A percentile compares a stretch with the other conserved stretches of the same genome.
Conservation (phyloP, 2,113 vertebrate species). For the Taxidea taxus region DNA sequence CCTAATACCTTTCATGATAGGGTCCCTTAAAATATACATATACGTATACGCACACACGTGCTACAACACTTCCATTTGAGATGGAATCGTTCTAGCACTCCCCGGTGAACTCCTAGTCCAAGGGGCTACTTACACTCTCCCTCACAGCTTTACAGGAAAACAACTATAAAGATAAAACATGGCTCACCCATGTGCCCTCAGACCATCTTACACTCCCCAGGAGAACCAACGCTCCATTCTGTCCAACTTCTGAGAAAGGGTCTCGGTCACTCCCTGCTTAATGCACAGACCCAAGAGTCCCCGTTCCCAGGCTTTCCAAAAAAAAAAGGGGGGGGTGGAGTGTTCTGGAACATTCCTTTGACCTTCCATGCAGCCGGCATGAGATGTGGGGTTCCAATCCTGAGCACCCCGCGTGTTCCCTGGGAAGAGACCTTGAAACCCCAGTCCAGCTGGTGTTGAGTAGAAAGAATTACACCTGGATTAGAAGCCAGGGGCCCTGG, state of each 20-base stretch:
- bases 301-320: not conserved
- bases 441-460: not conserved
- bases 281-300: not conserved
- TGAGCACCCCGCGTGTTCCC: accelerated
- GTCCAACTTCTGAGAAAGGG: not conserved
- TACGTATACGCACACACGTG: too few relatives aligned
- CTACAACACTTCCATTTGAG: not conserved
- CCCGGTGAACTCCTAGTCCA: not conserved
- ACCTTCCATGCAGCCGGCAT: not conserved
- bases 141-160: not conserved
- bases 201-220: not conserved
- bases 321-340: too few relatives aligned
- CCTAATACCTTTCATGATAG: not conserved
- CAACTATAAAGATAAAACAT: not conserved
- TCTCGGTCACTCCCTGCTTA: not conserved
- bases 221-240: not conserved
- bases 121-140: not conserved
- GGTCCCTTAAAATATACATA: not conserved
- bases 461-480: too few relatives aligned
- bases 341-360: not conserved
- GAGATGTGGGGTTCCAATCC: not conserved
- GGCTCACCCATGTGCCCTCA: not conserved
- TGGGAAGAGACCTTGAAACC: not conserved
- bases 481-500: not conserved
- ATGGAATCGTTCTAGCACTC: not conserved